phyloP scores from a whole-genome alignment of 2,888 invertebrate species.

The Aricia artaxerxes region DNA sequence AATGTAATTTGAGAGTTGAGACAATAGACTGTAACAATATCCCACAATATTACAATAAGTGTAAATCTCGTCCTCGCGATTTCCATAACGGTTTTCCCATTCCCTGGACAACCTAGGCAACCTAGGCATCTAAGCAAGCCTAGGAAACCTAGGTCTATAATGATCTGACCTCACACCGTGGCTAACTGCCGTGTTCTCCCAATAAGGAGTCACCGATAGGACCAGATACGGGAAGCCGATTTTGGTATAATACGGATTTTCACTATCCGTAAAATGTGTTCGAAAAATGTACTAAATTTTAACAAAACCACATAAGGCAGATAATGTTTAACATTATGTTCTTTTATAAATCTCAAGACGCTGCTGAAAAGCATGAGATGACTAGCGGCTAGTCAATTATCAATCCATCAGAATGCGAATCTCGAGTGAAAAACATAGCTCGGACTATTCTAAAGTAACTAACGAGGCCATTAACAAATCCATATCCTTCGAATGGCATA shows the following conservation, averaged over 20 bases:
- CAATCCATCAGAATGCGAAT: too few relatives aligned
- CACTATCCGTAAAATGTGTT: background rate
- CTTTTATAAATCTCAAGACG: too few relatives aligned
- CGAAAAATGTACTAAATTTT: background rate
- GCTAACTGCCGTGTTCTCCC: background rate
- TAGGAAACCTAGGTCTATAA: background rate
- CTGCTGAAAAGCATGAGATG: too few relatives aligned
- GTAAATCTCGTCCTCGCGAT: background rate
- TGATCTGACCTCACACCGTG: conserved; percentile 11
- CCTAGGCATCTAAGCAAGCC: background rate
- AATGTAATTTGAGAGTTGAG: background rate
- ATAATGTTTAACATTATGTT: too few relatives aligned
- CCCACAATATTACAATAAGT: background rate
- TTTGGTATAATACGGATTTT: conserved; percentile 1
- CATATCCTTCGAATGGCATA: background rate
- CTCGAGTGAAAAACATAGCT: too few relatives aligned
- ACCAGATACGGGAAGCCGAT: background rate
- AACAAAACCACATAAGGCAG: too few relatives aligned
- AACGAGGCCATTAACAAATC: background rate
- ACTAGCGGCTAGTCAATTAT: too few relatives aligned
- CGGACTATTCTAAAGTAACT: too few relatives aligned
- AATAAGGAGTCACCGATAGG: background rate
- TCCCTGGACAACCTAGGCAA: background rate
- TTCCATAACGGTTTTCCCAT: background rate
- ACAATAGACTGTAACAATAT: background rate